Percentiles rank a stretch among this genome's conserved stretches.
These are phyloP conservation scores for Promerops cafer DNA, from an alignment of 2,113 vertebrate genomes.

Conservation along the genomic window DNA sequence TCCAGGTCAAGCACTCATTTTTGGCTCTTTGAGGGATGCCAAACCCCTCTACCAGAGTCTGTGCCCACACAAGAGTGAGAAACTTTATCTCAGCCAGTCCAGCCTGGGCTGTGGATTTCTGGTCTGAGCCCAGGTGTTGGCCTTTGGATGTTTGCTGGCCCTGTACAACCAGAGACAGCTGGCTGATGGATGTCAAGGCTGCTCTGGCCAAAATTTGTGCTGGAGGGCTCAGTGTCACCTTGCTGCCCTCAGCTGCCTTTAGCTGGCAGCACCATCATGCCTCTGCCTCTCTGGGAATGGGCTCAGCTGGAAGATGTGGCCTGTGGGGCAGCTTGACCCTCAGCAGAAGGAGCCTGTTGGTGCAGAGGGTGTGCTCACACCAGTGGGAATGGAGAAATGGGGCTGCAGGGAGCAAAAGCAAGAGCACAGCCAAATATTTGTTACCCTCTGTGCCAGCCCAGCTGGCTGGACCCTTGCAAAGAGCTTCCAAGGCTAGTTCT, in stretches of 20 bases:
- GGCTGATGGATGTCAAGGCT: background rate
- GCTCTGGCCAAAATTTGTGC: background rate
- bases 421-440: background rate
- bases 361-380: background rate
- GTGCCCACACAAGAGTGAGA: background rate
- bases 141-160: background rate
- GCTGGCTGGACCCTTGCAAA: background rate
- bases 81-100: background rate
- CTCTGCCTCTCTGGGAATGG: background rate
- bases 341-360: background rate
- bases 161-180: background rate
- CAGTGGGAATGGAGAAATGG: fast-evolving
- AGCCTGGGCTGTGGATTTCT: background rate
- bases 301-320: background rate
- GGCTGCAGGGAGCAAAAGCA: background rate
- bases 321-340: background rate
- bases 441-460: background rate
- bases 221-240: background rate
- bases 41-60: background rate
- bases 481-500: background rate
- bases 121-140: fast-evolving
- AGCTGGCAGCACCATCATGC: background rate
- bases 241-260: background rate
- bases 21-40: background rate
- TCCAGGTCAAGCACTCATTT: background rate